These are phyloP conservation scores for Poeciliopsis infans DNA, from an alignment of 2,797 vertebrate species.

Conservation along the genomic window DNA sequence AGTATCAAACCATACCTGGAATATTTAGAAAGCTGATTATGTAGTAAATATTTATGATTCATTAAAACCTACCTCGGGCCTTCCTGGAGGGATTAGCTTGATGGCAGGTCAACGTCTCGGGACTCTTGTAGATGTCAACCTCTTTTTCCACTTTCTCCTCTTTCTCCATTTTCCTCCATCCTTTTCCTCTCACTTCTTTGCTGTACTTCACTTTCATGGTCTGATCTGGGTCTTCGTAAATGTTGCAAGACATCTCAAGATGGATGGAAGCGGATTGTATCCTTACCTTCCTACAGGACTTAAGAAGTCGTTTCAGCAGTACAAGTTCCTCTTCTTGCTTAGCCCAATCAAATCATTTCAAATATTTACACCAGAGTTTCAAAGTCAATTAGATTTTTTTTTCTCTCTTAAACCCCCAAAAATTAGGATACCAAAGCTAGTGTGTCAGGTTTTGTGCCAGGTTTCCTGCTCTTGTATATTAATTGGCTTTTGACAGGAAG, in stretches of 20 bases:
- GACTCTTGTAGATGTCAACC: constrained; percentile 43
- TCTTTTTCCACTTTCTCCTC: constrained; percentile 6
- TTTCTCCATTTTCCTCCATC: background rate
- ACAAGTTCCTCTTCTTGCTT: too few species aligned
- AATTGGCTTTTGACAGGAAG: background rate
- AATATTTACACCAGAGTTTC: too few species aligned
- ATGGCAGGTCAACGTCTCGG: accelerated
- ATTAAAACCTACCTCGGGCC: background rate
- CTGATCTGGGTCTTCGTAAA: constrained; percentile 25
- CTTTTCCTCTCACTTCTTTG: accelerated
- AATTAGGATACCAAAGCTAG: background rate
- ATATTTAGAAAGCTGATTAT: background rate
- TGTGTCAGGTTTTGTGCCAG: background rate
- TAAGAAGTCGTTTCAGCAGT: background rate
- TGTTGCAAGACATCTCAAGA: constrained; percentile 32
- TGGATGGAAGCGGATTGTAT: too few species aligned
- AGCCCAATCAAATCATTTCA: background rate
- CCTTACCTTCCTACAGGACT: too few species aligned
- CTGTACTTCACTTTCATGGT: background rate
- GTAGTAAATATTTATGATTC: background rate
- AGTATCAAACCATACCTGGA: background rate
- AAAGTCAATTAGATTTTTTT: background rate
- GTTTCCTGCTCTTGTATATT: background rate
- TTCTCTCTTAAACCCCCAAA: background rate
- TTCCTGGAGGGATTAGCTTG: accelerated